These are phyloP conservation scores for Telenomus remus DNA, from an alignment of 1,140 invertebrate species.

Conservation along the genomic window DNA sequence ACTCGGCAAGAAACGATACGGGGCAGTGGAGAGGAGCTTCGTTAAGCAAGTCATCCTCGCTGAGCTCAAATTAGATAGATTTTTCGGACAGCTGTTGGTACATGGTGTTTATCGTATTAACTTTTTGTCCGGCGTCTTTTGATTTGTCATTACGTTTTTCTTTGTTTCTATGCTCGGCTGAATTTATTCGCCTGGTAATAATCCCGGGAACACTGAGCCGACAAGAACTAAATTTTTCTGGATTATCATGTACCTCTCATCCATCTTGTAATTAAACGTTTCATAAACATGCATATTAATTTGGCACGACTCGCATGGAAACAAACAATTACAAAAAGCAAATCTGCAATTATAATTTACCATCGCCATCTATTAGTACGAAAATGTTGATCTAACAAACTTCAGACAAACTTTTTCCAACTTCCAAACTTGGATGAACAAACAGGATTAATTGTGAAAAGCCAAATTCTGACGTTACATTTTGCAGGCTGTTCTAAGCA, in stretches of 20 bases:
- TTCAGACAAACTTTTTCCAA: too few relatives aligned
- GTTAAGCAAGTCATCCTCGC: slow-evolving; percentile 47
- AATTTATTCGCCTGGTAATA: slow-evolving; percentile 42
- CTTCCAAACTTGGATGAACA: too few relatives aligned
- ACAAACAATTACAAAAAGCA: too few relatives aligned
- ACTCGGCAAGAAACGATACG: slow-evolving; percentile 26
- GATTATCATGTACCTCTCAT: too few relatives aligned
- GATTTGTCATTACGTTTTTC: slow-evolving; percentile 30
- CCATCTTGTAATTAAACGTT: too few relatives aligned
- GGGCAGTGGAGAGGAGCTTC: slow-evolving; percentile 1
- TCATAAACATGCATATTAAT: background rate
- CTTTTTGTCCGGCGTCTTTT: slow-evolving; percentile 30
- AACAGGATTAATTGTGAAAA: too few relatives aligned
- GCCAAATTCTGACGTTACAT: too few relatives aligned
- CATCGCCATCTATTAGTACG: too few relatives aligned
- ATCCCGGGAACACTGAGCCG: slow-evolving; percentile 2
- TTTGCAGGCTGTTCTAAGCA: too few relatives aligned
- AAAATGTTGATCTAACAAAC: too few relatives aligned
- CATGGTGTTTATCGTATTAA: slow-evolving; percentile 53
- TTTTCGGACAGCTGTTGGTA: slow-evolving; percentile 51
- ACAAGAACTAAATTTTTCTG: background rate
- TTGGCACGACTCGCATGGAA: background rate
- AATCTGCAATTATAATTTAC: too few relatives aligned
- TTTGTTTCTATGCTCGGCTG: slow-evolving; percentile 15
- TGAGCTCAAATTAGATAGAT: slow-evolving; percentile 40